Evolutionary conservation across 2,797 vertebrate genomes (phyloP).

Genomic region (Thripadectes ignobilis): DNA sequence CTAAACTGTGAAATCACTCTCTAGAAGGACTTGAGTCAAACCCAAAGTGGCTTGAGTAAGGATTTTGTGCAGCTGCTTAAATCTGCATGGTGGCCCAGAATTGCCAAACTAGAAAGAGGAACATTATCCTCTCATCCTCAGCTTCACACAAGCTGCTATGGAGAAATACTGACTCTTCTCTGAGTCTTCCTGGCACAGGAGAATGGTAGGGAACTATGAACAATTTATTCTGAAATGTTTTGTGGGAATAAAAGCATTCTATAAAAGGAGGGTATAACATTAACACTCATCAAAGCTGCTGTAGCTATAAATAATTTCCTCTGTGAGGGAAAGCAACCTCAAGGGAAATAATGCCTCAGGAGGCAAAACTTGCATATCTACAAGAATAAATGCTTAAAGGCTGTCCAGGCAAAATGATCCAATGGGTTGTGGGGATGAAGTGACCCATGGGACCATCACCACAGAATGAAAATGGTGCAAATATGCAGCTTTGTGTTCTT

Average conservation of each 20-base stretch:
- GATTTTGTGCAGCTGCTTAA: not conserved
- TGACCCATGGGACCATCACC: not conserved
- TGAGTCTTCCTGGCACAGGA: not conserved
- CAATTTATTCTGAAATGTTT: not conserved
- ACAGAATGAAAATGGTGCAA: not conserved
- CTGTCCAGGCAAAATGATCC: not conserved
- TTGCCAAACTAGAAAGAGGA: not conserved
- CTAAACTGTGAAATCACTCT: not conserved
- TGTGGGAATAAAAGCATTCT: not conserved
- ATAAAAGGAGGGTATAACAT: not conserved
- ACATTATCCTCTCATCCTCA: not conserved
- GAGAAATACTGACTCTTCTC: not conserved
- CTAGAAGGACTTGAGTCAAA: not conserved
- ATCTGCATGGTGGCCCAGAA: not conserved
- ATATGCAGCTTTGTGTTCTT: not conserved
- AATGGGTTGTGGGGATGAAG: not conserved
- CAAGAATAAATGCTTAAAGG: not conserved
- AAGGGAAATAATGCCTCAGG: not conserved
- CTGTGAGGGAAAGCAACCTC: not conserved
- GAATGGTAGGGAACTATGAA: not conserved
- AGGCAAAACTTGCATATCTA: not conserved
- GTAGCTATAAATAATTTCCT: not conserved
- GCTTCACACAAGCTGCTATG: not conserved
- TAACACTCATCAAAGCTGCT: not conserved
- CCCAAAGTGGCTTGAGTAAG: not conserved